Conservation (phyloP, 1,140 invertebrate genomes). For the Zaprionus ornatus region DNA sequence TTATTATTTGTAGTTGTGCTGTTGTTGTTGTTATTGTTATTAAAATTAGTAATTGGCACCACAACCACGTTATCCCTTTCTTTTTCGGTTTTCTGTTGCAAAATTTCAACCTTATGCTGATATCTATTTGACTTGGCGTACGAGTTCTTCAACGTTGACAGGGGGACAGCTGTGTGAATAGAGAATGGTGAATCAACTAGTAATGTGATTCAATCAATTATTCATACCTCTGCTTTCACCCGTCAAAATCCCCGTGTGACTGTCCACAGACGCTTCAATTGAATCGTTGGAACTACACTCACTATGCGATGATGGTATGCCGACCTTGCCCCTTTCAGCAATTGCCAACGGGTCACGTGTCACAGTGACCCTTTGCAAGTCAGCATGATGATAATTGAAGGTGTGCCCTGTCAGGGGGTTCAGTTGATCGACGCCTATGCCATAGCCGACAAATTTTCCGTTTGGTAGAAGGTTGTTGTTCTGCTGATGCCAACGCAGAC, state of each 20-base stretch:
- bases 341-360: constrained; percentile 79
- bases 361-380: constrained; percentile 76
- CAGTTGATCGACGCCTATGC: constrained; percentile 63
- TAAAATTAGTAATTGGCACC: constrained; percentile 51
- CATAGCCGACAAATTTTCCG: constrained; percentile 70
- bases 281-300: constrained; percentile 84
- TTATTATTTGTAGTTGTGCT: constrained; percentile 37
- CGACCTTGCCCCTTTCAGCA: constrained; percentile 83
- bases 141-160: constrained; percentile 52
- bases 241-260: constrained; percentile 80
- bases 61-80: constrained; percentile 61
- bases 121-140: constrained; percentile 59
- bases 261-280: constrained; percentile 79
- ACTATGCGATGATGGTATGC: constrained; percentile 82
- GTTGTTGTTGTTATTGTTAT: constrained; percentile 58
- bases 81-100: constrained; percentile 54
- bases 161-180: constrained; percentile 28
- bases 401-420: constrained; percentile 69
- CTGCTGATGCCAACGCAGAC: constrained; percentile 85
- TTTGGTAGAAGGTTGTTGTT: constrained; percentile 54
- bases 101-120: constrained; percentile 60
- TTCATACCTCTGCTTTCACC: constrained; percentile 77
- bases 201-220: constrained; percentile 17
- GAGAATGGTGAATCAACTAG: not conserved
- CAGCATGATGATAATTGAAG: constrained; percentile 72